Conservation (phyloP, 2,888 invertebrate genomes). For the Agrotis segetum region DNA sequence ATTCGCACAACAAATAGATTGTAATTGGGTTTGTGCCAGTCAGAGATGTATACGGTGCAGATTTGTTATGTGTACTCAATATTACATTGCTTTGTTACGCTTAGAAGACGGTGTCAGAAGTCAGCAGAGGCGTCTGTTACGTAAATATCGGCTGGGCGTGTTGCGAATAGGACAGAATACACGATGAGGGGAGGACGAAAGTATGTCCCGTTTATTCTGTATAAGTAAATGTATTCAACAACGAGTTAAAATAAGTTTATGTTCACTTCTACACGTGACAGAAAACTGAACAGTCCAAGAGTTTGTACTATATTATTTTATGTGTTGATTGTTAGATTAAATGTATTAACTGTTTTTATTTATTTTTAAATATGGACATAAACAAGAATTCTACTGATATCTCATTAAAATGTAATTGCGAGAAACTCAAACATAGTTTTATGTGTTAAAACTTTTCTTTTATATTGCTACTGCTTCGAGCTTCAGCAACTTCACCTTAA, state of each 20-base stretch:
- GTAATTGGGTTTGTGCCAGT: constrained; percentile 74
- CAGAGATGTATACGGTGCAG: constrained; percentile 71
- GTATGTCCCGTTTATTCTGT: constrained; percentile 82
- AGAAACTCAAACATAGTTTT: constrained; percentile 73
- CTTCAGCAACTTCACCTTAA: constrained; percentile 62
- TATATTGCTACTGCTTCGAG: constrained; percentile 66
- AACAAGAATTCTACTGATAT: constrained; percentile 74
- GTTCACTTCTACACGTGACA: constrained; percentile 72
- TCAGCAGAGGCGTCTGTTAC: constrained; percentile 86
- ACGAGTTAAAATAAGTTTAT: constrained; percentile 82
- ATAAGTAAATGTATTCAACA: constrained; percentile 81
- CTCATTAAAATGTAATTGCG: constrained; percentile 79
- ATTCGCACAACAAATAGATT: constrained; percentile 63
- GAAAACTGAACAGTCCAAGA: constrained; percentile 60
- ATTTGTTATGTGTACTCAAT: constrained; percentile 78
- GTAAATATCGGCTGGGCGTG: constrained; percentile 89
- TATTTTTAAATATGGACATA: constrained; percentile 51
- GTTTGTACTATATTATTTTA: constrained; percentile 39
- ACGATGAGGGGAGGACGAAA: constrained; percentile 84
- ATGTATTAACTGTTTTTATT: background rate
- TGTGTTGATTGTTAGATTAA: constrained; percentile 30
- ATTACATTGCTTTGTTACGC: constrained; percentile 76
- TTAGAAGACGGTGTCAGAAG: constrained; percentile 84
- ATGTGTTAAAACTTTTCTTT: constrained; percentile 72
- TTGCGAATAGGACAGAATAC: constrained; percentile 89